Percentiles rank a stretch among this genome's conserved stretches.
phyloP scores from a whole-genome alignment of 2,888 invertebrate genomes.

The Volucella bombylans region DNA sequence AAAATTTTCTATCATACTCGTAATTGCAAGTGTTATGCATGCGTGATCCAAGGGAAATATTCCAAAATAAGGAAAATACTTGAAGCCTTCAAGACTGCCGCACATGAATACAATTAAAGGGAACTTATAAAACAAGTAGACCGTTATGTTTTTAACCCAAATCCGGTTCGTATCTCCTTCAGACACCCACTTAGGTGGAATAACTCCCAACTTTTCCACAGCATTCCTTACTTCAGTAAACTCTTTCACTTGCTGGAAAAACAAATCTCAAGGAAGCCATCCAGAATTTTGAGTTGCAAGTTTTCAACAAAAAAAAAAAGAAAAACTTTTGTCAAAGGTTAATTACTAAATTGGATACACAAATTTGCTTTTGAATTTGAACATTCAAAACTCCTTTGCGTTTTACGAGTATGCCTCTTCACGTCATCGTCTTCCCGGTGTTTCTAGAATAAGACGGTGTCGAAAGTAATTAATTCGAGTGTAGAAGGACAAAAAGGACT shows the following conservation, averaged over 20 bases:
- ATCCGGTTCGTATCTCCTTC: slow-evolving; percentile 35
- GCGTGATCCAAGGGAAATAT: too few relatives aligned
- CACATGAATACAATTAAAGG: too few relatives aligned
- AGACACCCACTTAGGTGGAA: slow-evolving; percentile 38
- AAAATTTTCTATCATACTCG: too few relatives aligned
- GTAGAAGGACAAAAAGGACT: slow-evolving; percentile 59
- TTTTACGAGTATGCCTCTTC: background rate
- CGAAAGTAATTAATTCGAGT: slow-evolving; percentile 67
- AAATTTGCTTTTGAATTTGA: slow-evolving; percentile 56
- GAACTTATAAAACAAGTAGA: slow-evolving; percentile 5
- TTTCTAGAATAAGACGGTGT: slow-evolving; percentile 24
- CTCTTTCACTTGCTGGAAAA: slow-evolving; percentile 35
- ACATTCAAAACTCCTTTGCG: slow-evolving; percentile 41
- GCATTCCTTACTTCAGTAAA: slow-evolving; percentile 20
- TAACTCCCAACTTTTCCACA: slow-evolving; percentile 38
- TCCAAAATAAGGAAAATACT: too few relatives aligned
- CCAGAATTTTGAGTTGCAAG: background rate
- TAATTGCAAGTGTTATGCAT: too few relatives aligned
- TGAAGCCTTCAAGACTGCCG: too few relatives aligned
- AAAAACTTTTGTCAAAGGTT: slow-evolving; percentile 54
- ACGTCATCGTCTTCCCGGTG: slow-evolving; percentile 5
- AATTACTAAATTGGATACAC: slow-evolving; percentile 66
- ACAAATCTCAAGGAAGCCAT: slow-evolving; percentile 41
- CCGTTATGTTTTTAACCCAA: slow-evolving; percentile 52
- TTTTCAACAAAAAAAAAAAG: background rate